Base-by-base conservation (phyloP, 2,888 invertebrate species). In the Itoplectis maculator region DNA sequence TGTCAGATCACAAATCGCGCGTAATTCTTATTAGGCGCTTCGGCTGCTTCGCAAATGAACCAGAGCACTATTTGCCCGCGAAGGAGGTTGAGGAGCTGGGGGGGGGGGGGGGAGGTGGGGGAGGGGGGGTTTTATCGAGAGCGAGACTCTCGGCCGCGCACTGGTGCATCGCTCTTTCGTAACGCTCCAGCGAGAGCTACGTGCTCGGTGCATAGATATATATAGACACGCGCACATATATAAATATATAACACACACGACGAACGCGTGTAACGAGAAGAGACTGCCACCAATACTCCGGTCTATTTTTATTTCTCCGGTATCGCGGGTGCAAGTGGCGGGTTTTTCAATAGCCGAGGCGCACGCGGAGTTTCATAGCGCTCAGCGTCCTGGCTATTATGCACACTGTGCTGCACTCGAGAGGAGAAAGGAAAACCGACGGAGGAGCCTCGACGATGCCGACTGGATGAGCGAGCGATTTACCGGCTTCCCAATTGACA, bases 131-230 rank as follows among this genome's bases (percentile, higher is more conserved):
- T 40, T 54, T 47, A 72, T 65, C 45, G 72, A 65, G 65, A 65
- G 56, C 79, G 78, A 73, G 61, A 70, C 78, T 78, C 78, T 63
- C 79, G 65, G 29, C 29, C 29, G 29, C 29, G 72, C 72, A 79
- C 70, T 66, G 79, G 79, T 72, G 72, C 72, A 79, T 79, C 66
- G 79, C 79, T 79, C 61, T 79, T 79, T 79, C 79, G 79, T 79
- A 79, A 79, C 79, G 72, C 79, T 70, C 72, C 72, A 66, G 68
- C 74, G 68, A 61, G 73, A 61, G 54, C 74, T 54, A 9, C 18
- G 61, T 61, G 37, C 61, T 61, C 18, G 37, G 37, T 37, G 37
- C 37, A 47, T 47, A 42, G 42, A 42, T 13, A 42, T 13, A 59
- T 15, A 59, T n/a, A 7, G 8, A 59, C n/a, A 29, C 56, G 35